phyloP scores from a whole-genome alignment of 1,140 invertebrate genomes.

The Musca vetustissima region DNA sequence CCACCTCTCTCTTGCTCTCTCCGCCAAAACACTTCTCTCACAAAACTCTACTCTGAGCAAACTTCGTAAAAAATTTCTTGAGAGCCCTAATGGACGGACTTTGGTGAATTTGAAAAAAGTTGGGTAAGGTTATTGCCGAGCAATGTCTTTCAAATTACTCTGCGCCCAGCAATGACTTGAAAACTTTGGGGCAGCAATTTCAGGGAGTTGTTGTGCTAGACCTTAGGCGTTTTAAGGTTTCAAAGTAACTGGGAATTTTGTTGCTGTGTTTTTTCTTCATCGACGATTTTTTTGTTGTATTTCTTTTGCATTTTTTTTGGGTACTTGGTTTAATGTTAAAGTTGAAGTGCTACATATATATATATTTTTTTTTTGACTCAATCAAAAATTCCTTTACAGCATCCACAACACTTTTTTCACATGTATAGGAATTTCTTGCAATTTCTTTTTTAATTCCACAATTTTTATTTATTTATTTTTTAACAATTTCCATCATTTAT shows the following conservation, averaged over 20 bases:
- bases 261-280: background rate
- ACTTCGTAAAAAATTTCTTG: too few species aligned
- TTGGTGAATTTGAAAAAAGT: constrained; percentile 11
- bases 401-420: too few species aligned
- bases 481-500: too few species aligned
- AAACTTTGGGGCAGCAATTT: background rate
- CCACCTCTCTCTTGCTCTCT: background rate
- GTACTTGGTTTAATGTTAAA: constrained; percentile 18
- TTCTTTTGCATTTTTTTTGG: background rate
- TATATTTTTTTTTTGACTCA: background rate
- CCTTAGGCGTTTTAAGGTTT: constrained; percentile 16
- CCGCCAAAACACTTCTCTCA: background rate
- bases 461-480: too few species aligned
- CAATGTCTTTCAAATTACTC: background rate
- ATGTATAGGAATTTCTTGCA: too few species aligned
- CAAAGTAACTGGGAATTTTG: constrained; percentile 13
- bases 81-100: background rate
- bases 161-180: background rate
- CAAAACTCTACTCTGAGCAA: too few species aligned
- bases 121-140: constrained; percentile 10
- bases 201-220: background rate
- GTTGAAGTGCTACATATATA: constrained; percentile 13
- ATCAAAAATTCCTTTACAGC: background rate
- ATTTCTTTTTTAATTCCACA: too few species aligned
- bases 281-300: background rate